These are phyloP conservation scores for Apodemia duryi DNA, from an alignment of 2,888 invertebrate genomes.

Conservation along the genomic window DNA sequence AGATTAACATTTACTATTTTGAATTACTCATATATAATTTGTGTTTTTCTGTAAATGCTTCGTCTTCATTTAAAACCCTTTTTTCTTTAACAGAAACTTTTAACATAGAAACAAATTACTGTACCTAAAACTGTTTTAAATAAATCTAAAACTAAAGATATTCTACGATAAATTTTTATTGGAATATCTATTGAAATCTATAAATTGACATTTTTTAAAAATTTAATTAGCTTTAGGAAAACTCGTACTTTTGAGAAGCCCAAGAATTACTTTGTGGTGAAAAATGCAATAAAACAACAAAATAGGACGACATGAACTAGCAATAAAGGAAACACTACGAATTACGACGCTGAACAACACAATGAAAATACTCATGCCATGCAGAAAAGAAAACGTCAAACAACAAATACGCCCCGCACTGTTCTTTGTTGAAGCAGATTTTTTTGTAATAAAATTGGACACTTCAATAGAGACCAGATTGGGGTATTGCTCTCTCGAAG, in stretches of 20 bases:
- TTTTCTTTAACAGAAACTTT: too few species aligned
- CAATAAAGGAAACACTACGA: constrained; percentile 37
- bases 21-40: too few species aligned
- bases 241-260: background rate
- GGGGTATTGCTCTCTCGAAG: constrained; percentile 76
- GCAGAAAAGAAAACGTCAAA: constrained; percentile 50
- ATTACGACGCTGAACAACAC: constrained; percentile 46
- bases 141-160: background rate
- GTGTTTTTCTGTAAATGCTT: too few species aligned
- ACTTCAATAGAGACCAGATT: constrained; percentile 42
- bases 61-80: too few species aligned
- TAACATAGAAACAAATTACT: background rate
- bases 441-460: constrained; percentile 31
- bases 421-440: constrained; percentile 45
- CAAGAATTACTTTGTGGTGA: background rate
- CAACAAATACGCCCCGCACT: constrained; percentile 42
- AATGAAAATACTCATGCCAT: constrained; percentile 64
- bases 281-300: constrained; percentile 16
- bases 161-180: too few species aligned
- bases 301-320: constrained; percentile 34
- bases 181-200: too few species aligned
- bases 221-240: background rate
- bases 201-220: background rate
- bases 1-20: too few species aligned
- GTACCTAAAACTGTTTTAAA: background rate